Evolutionary conservation across 1,140 invertebrate genomes (phyloP).

Genomic region (Panagrolaimus sp.): DNA sequence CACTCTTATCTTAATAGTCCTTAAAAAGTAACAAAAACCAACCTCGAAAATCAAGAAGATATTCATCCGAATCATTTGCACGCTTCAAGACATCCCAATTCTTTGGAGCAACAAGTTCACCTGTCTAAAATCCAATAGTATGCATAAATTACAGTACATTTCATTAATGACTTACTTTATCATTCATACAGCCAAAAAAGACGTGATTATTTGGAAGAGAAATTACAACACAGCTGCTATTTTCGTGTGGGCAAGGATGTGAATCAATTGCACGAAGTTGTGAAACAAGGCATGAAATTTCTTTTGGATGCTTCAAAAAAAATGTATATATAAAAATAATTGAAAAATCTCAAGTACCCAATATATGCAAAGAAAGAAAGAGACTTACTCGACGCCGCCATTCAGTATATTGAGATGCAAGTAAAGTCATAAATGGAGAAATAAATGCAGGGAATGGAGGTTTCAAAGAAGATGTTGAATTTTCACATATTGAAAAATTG

Average conservation of each 20-base stretch:
- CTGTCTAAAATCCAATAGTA: constrained; percentile 9
- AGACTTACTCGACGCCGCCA: constrained; percentile 9
- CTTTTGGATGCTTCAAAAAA: constrained; percentile 1
- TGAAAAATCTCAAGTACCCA: not conserved
- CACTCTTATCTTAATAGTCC: too few relatives aligned
- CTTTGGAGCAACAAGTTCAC: constrained; percentile 20
- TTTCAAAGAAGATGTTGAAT: too few relatives aligned
- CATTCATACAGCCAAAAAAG: constrained; percentile 22
- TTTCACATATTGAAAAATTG: too few relatives aligned
- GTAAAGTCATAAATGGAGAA: constrained; percentile 19
- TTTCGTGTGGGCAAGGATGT: constrained; percentile 21
- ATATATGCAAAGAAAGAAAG: too few relatives aligned
- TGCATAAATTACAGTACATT: not conserved
- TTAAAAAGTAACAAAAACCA: not conserved
- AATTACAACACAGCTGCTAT: constrained; percentile 16
- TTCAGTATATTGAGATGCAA: constrained; percentile 13
- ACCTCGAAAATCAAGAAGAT: constrained; percentile 14
- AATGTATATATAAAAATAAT: not conserved
- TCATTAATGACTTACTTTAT: constrained; percentile 9
- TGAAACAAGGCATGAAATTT: not conserved
- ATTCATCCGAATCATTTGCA: not conserved
- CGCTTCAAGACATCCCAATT: constrained; percentile 6
- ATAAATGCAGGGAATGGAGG: constrained; percentile 16
- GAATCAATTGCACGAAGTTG: not conserved
- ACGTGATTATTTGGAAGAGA: constrained; percentile 19